A percentile compares a stretch with the other conserved stretches of the same genome.
Conservation (phyloP, 1,140 invertebrate genomes). For the Drepana arcuata region DNA sequence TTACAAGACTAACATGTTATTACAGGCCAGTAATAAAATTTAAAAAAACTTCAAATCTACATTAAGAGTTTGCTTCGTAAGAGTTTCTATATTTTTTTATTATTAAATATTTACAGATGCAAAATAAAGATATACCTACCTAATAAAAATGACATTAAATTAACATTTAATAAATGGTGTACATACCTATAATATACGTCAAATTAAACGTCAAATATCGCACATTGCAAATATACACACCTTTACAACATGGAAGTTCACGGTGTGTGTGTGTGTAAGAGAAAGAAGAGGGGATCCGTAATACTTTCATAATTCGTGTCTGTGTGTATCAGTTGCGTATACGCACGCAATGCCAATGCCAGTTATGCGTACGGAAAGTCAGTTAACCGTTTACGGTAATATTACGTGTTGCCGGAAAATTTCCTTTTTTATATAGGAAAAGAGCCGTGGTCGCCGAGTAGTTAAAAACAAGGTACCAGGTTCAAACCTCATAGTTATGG, state of each 20-base stretch:
- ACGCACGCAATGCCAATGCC: constrained; percentile 66
- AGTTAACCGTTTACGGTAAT: constrained; percentile 45
- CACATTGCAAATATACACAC: constrained; percentile 14
- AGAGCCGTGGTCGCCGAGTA: too few relatives aligned
- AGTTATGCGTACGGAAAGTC: constrained; percentile 54
- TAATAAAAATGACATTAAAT: not conserved
- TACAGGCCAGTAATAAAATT: not conserved
- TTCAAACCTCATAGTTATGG: too few relatives aligned
- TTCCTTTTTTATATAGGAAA: constrained; percentile 37
- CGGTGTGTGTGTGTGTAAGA: constrained; percentile 20
- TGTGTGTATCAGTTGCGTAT: constrained; percentile 40
- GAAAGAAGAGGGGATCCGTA: constrained; percentile 22
- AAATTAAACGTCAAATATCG: not conserved
- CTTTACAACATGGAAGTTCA: constrained; percentile 10
- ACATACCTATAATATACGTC: not conserved
- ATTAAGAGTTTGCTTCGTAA: not conserved
- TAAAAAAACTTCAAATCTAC: not conserved
- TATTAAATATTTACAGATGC: not conserved
- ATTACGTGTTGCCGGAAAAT: constrained; percentile 63
- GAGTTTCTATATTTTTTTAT: not conserved
- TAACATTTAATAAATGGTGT: not conserved
- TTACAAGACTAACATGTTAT: constrained; percentile 1
- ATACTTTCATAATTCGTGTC: constrained; percentile 1
- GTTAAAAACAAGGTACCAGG: too few relatives aligned
- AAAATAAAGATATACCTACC: not conserved